A percentile compares a stretch with the other conserved stretches of the same genome.
Evolutionary conservation across 2,113 vertebrate genomes (phyloP).

Genomic region (Pomatostomus ruficeps): DNA sequence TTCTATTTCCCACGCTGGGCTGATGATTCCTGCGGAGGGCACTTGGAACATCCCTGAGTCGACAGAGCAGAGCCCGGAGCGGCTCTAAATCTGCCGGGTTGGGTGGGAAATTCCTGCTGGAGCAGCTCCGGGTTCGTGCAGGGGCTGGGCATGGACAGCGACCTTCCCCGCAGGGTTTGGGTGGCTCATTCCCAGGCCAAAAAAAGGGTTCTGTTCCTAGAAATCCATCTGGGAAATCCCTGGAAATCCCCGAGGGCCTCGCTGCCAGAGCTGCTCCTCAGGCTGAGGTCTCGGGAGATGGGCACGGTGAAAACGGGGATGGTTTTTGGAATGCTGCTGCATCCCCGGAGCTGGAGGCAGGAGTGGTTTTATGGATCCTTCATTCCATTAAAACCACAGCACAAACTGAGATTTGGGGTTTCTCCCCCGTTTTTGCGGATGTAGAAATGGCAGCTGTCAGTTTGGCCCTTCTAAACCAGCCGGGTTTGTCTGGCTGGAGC

Average conservation of each 20-base stretch:
- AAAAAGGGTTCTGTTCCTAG: accelerated
- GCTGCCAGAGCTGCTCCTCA: accelerated
- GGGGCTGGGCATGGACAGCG: accelerated
- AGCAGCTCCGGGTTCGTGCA: neutral
- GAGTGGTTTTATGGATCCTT: accelerated
- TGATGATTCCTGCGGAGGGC: neutral
- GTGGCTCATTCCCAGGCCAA: neutral
- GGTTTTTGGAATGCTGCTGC: neutral
- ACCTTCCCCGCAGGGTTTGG: neutral
- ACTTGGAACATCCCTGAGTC: neutral
- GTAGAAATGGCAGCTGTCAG: neutral
- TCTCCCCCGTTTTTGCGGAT: neutral
- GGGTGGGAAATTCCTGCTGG: neutral
- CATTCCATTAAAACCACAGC: neutral
- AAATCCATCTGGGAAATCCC: neutral
- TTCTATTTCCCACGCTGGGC: neutral
- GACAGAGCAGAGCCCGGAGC: slow-evolving; percentile 30
- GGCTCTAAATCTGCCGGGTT: neutral
- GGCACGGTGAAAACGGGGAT: neutral
- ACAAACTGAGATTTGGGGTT: neutral
- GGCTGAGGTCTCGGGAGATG: neutral
- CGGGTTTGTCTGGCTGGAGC: no score
- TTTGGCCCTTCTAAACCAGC: neutral
- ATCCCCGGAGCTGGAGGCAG: neutral
- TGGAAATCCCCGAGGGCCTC: neutral